phyloP scores from a whole-genome alignment of 2,797 vertebrate genomes.

The Sardinella longiceps region DNA sequence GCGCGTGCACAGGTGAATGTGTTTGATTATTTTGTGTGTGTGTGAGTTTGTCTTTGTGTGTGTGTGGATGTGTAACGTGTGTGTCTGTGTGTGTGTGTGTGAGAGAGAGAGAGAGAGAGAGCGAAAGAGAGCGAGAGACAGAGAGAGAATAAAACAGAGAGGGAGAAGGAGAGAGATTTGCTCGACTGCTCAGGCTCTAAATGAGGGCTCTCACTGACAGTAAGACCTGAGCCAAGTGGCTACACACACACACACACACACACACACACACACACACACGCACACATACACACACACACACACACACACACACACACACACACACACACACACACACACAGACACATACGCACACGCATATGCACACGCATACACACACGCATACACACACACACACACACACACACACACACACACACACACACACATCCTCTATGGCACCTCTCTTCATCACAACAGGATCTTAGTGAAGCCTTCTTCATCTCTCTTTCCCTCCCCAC shows the following conservation, averaged over 20 bases:
- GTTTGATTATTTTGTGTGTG: neutral
- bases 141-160: neutral
- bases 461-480: too few species aligned
- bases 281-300: neutral
- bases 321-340: neutral
- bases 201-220: slow-evolving; percentile 9
- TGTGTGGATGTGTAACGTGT: neutral
- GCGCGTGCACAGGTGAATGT: neutral
- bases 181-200: neutral
- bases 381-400: neutral
- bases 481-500: too few species aligned
- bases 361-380: neutral
- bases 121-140: neutral
- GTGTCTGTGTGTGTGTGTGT: neutral
- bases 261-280: neutral
- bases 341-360: neutral
- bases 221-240: neutral
- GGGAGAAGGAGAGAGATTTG: neutral
- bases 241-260: too few species aligned
- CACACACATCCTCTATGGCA: neutral
- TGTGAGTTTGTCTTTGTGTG: too few species aligned
- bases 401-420: slow-evolving; percentile 3
- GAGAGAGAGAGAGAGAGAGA: neutral
- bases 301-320: neutral
- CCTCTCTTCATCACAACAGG: too few species aligned